phyloP scores from a whole-genome alignment of 2,888 invertebrate genomes.

The Lochmaea capreae region DNA sequence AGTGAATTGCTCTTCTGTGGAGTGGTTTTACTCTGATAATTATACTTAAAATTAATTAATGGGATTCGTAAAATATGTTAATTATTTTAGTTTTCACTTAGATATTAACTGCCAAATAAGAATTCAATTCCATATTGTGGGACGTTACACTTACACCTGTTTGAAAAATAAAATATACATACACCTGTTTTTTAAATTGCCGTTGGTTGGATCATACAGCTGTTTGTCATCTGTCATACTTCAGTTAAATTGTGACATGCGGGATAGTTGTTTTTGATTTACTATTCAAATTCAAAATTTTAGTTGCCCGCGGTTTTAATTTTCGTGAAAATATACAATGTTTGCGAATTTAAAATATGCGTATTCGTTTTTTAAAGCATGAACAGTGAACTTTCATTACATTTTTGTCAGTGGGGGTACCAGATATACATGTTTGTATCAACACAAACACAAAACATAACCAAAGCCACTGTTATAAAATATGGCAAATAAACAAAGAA shows the following conservation, averaged over 20 bases:
- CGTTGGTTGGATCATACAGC: no score
- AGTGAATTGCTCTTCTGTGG: no score
- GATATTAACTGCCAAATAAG: no score
- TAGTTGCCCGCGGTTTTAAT: constrained; percentile 12
- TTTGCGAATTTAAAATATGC: not conserved
- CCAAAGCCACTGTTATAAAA: not conserved
- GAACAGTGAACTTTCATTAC: constrained; percentile 2
- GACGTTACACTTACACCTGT: no score
- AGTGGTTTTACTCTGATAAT: no score
- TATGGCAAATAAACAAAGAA: constrained; percentile 12
- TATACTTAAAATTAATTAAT: no score
- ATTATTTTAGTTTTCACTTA: no score
- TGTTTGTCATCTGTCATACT: constrained; percentile 8
- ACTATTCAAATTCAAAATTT: constrained; percentile 13
- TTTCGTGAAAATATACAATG: constrained; percentile 4
- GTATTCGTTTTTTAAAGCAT: not conserved
- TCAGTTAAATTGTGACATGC: constrained; percentile 11
- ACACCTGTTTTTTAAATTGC: no score
- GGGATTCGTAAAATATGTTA: no score
- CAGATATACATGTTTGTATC: constrained; percentile 5
- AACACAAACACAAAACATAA: not conserved
- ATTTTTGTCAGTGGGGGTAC: not conserved
- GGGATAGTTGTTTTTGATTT: constrained; percentile 6
- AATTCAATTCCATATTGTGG: no score
- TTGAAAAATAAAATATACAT: no score